Evolutionary conservation across 2,113 vertebrate genomes (phyloP).

Genomic region (Oryzias javanicus): DNA sequence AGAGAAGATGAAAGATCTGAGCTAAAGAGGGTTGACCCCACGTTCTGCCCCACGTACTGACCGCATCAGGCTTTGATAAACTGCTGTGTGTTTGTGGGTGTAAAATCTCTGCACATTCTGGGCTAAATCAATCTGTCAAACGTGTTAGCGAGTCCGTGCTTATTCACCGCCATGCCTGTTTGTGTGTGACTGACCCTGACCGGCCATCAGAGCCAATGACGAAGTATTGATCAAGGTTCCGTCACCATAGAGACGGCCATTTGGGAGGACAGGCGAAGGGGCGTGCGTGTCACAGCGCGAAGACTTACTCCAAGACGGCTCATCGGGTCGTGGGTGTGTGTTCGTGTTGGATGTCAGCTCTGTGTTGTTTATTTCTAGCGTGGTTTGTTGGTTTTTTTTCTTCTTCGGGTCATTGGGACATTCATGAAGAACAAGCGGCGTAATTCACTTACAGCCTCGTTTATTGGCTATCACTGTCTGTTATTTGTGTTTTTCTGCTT

Average conservation of each 20-base stretch:
- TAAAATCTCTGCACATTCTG: constrained; percentile 48
- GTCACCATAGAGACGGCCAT: constrained; percentile 72
- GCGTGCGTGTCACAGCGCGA: constrained; percentile 63
- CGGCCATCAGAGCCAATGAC: constrained; percentile 73
- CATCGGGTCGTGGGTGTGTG: constrained; percentile 39
- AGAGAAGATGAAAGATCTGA: constrained; percentile 64
- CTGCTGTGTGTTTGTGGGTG: constrained; percentile 37
- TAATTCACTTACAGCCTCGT: constrained; percentile 21
- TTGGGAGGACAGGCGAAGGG: constrained; percentile 64
- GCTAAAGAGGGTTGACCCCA: constrained; percentile 62
- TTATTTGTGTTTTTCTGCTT: not conserved
- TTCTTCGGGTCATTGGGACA: constrained; percentile 42
- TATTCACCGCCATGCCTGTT: constrained; percentile 67
- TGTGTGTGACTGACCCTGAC: constrained; percentile 64
- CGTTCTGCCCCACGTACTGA: constrained; percentile 56
- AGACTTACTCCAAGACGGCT: constrained; percentile 69
- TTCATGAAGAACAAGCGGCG: constrained; percentile 14
- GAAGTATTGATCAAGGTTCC: constrained; percentile 71
- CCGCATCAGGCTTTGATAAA: constrained; percentile 64
- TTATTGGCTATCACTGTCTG: constrained; percentile 12
- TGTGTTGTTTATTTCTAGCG: constrained; percentile 26
- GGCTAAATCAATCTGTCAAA: constrained; percentile 72
- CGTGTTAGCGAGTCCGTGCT: constrained; percentile 58
- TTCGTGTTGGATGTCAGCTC: constrained; percentile 44
- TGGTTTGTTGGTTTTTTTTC: constrained; percentile 20